Percentiles rank a stretch among this genome's conserved stretches.
phyloP scores from a whole-genome alignment of 2,888 invertebrate species.

The Eupithecia tripunctaria region DNA sequence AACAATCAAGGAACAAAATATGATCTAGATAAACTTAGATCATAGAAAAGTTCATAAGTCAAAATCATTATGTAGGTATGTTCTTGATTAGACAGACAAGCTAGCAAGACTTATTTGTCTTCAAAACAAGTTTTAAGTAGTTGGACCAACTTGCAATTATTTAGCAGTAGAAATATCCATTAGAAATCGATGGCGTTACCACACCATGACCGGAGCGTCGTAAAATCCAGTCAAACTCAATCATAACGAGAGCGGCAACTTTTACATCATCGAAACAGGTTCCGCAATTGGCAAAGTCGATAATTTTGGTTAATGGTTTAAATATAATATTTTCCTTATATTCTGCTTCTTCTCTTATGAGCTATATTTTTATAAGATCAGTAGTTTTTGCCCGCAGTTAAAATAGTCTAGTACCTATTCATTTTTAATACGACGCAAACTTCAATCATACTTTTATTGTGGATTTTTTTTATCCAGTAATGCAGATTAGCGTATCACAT shows the following conservation, averaged over 20 bases:
- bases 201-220: slow-evolving; percentile 28
- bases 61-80: no score
- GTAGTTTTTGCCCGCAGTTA: no score
- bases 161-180: slow-evolving; percentile 29
- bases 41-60: background rate
- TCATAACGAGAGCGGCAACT: slow-evolving; percentile 26
- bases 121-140: slow-evolving; percentile 1
- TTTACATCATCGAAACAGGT: slow-evolving; percentile 34
- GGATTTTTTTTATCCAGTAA: no score
- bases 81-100: background rate
- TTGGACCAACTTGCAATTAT: slow-evolving; percentile 2
- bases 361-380: no score
- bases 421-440: no score
- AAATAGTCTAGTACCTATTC: no score
- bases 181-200: slow-evolving; percentile 32
- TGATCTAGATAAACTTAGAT: background rate
- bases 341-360: background rate
- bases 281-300: slow-evolving; percentile 18
- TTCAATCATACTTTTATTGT: no score
- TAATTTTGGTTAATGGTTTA: slow-evolving; percentile 25
- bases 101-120: background rate
- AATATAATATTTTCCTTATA: background rate
- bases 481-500: no score
- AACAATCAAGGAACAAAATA: background rate
- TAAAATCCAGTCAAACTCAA: slow-evolving; percentile 24